Evolutionary conservation across 2,797 vertebrate genomes (phyloP).

Genomic region (Trichosurus vulpecula): DNA sequence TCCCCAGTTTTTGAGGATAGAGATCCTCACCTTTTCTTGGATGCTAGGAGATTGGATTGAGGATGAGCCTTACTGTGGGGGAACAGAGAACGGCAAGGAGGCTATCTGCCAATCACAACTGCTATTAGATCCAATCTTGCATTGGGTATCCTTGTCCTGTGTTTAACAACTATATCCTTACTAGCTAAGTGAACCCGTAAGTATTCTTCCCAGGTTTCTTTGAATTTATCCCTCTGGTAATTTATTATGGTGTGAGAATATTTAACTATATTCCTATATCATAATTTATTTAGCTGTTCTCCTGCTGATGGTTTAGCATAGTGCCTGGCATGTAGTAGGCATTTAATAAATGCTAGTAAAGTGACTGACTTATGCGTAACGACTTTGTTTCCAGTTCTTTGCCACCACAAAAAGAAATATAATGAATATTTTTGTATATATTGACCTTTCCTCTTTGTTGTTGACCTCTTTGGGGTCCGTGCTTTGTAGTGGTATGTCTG

Average conservation of each 20-base stretch:
- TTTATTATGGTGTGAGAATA: too few species aligned
- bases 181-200: not conserved
- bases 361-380: not conserved
- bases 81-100: too few species aligned
- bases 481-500: not conserved
- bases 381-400: not conserved
- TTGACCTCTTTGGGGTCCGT: not conserved
- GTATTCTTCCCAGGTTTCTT: not conserved
- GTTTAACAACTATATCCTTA: not conserved
- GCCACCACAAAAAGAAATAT: not conserved
- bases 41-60: not conserved
- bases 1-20: not conserved
- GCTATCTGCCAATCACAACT: too few species aligned
- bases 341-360: not conserved
- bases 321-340: not conserved
- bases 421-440: not conserved
- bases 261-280: not conserved
- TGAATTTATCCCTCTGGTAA: not conserved
- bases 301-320: not conserved
- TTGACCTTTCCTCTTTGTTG: not conserved
- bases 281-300: not conserved
- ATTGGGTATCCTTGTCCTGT: not conserved
- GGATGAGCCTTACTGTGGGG: too few species aligned
- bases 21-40: not conserved
- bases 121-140: not conserved